A percentile compares a stretch with the other conserved stretches of the same genome.
phyloP scores from a whole-genome alignment of 2,113 vertebrate species.

The Lipotes vexillifer region DNA sequence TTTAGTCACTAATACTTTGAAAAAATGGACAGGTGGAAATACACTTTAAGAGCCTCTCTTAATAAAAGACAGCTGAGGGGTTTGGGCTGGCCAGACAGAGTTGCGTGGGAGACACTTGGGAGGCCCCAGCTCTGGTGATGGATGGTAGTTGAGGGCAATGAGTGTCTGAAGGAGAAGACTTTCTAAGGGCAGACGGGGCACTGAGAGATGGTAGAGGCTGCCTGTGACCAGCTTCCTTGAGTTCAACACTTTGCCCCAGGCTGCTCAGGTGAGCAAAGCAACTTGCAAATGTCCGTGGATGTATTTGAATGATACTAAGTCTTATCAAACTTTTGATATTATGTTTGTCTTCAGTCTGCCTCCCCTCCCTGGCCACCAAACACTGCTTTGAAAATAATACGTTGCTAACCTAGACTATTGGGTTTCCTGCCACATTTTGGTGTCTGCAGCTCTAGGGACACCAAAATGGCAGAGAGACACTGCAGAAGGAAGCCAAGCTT shows the following conservation, averaged over 20 bases:
- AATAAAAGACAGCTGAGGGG: neutral
- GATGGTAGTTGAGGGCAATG: neutral
- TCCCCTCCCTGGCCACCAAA: neutral
- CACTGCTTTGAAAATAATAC: neutral
- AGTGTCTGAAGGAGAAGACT: neutral
- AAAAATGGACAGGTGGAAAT: neutral
- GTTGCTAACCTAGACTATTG: neutral
- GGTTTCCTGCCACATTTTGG: neutral
- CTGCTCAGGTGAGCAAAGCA: neutral
- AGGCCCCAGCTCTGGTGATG: neutral
- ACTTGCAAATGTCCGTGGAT: neutral
- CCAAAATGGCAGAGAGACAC: neutral
- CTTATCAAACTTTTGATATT: neutral
- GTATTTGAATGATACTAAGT: neutral
- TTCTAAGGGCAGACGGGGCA: neutral
- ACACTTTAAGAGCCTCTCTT: neutral
- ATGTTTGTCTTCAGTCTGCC: neutral
- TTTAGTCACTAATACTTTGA: constrained; percentile 7
- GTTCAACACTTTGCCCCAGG: neutral
- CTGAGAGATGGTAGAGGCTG: neutral
- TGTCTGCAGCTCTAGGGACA: neutral
- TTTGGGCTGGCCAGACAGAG: neutral
- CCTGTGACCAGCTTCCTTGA: neutral
- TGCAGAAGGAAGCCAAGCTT: neutral
- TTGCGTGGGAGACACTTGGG: neutral